Percentiles rank a stretch among this genome's conserved stretches.
These are phyloP conservation scores for Cacatua alba DNA, from an alignment of 2,113 vertebrate genomes.

Conservation along the genomic window DNA sequence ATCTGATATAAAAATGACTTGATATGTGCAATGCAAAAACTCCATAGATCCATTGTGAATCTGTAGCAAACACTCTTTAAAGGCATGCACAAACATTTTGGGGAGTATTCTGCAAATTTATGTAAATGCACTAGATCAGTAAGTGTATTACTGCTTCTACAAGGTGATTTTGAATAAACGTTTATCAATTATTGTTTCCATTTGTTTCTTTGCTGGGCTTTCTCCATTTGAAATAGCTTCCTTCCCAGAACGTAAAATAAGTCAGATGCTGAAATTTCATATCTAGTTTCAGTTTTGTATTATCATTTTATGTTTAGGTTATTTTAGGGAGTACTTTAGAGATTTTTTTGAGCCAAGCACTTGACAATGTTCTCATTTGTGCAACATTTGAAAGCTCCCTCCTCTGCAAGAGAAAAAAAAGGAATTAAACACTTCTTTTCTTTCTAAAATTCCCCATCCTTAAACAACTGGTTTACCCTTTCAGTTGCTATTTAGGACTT, in stretches of 20 bases:
- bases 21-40: not conserved
- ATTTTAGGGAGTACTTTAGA: not conserved
- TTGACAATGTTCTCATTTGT: not conserved
- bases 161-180: not conserved
- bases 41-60: not conserved
- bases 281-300: not conserved
- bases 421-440: not conserved
- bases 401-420: not conserved
- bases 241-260: not conserved
- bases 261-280: not conserved
- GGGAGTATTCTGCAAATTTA: not conserved
- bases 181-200: not conserved
- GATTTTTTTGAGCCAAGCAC: not conserved
- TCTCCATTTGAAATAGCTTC: not conserved
- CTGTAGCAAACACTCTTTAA: not conserved
- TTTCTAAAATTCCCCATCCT: not conserved
- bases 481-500: slow-evolving; percentile 15
- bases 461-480: not conserved
- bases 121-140: not conserved
- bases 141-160: not conserved
- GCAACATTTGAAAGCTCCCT: not conserved
- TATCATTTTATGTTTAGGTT: not conserved
- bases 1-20: not conserved
- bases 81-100: not conserved
- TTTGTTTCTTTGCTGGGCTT: not conserved